Base-by-base conservation (phyloP, 2,888 invertebrate species). In the Sesamia inferens region DNA sequence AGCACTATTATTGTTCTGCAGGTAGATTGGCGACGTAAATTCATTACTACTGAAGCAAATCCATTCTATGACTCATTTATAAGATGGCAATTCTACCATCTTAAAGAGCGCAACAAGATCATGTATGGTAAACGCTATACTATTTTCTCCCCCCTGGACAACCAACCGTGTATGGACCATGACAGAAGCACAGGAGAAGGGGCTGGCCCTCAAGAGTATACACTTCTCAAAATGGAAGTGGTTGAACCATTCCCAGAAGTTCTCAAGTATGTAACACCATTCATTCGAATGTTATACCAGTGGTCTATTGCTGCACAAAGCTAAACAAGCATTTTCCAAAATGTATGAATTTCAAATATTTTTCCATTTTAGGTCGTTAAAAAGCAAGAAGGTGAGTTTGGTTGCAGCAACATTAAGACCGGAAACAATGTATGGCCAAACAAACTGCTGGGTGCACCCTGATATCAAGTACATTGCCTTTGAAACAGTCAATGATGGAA, bases 381-480 rank as follows among this genome's bases (percentile, higher is more conserved):
- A 95, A 82, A 95, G 95, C 65, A 96, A 97, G 90, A 92, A 96
- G 76, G 96, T 99, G n/a, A 98, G 96, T 92, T 96, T 99, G 78
- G 99, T 99, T 16, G 99, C 99, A 24, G 99, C 99, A 13, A 99
- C 99, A 8, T 96, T 99, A n/a, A 97, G 99, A 76, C 99, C 99
- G 1, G 99, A 99, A 96, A 99, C 99, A 1, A 99, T 99, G 99
- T 99, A 99, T 91, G 99, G 99, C 0, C 99, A 99, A 96, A 99
- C 99, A 0, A 99, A 99, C 92, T 99, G 99, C 92, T 99, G 99
- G 99, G 93, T 99, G 6, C 98, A 98, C 90, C 99, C 99, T 0
- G 99, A 99, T 90, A 98, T 99, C 91, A 97, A 97, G 83, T 99
- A 99, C 91, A 97, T 99, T 82, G 99, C 98, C 1, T 98, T 99